Percentiles rank a stretch among this genome's conserved stretches.
Evolutionary conservation across 1,140 invertebrate species (phyloP).

Genomic region (Lepidurus apus): DNA sequence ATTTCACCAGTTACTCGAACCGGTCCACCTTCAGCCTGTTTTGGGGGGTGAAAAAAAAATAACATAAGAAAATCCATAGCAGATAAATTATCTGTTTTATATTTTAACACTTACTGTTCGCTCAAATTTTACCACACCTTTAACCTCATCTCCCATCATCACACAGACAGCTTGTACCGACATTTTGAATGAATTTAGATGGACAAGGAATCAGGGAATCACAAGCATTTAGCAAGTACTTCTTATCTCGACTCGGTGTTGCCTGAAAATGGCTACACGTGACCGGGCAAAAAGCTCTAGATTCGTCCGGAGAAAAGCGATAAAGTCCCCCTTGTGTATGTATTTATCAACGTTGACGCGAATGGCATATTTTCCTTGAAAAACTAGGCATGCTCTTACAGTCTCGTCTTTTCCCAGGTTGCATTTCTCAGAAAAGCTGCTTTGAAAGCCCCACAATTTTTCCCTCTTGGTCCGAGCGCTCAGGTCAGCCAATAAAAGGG

Average conservation of each 20-base stretch:
- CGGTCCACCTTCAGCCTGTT: constrained; percentile 48
- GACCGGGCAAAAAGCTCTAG: neutral
- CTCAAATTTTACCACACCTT: constrained; percentile 70
- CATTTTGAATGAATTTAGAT: neutral
- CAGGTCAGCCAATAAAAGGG: neutral
- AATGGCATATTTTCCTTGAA: neutral
- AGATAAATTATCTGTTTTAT: constrained; percentile 34
- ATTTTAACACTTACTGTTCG: constrained; percentile 59
- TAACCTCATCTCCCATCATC: constrained; percentile 68
- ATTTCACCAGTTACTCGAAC: constrained; percentile 67
- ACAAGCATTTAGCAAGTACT: neutral
- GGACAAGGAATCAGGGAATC: neutral
- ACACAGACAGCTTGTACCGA: constrained; percentile 64
- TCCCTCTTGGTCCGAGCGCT: neutral
- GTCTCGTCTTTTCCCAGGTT: no score
- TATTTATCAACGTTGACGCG: neutral
- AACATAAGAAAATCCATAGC: neutral
- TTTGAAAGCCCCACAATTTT: neutral
- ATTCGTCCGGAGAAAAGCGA: neutral
- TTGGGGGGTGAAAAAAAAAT: constrained; percentile 17
- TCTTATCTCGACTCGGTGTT: neutral
- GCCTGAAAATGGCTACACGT: neutral
- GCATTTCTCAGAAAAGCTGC: no score
- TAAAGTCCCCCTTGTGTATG: constrained; percentile 8
- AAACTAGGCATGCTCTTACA: neutral